phyloP scores from a whole-genome alignment of 2,888 invertebrate species.

The Lamproptera curius region DNA sequence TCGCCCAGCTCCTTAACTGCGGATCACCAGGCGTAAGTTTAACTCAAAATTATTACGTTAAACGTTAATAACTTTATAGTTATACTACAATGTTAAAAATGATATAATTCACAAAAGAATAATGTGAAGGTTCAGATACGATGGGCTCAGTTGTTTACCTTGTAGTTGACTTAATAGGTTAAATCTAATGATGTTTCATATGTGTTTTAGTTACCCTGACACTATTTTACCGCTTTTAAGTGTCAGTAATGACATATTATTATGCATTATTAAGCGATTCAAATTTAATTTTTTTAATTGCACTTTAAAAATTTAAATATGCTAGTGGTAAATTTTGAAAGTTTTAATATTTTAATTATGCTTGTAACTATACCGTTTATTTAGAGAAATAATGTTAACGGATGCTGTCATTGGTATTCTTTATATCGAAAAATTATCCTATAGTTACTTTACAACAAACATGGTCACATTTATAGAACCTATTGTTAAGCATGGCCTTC shows the following conservation, averaged over 20 bases:
- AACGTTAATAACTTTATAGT: not conserved
- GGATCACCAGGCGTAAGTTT: slow-evolving; percentile 71
- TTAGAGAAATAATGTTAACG: too few relatives aligned
- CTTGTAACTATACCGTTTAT: too few relatives aligned
- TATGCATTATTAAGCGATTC: not conserved
- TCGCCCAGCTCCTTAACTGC: slow-evolving; percentile 76
- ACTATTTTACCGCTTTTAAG: slow-evolving; percentile 2
- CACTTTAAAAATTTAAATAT: too few relatives aligned
- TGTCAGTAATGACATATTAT: not conserved
- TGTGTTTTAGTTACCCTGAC: slow-evolving; percentile 16
- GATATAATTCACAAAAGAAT: slow-evolving; percentile 4
- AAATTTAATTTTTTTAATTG: not conserved
- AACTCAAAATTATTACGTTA: not conserved
- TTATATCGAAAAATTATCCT: too few relatives aligned
- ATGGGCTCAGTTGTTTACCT: slow-evolving; percentile 18
- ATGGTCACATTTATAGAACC: too few relatives aligned
- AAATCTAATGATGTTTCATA: slow-evolving; percentile 1
- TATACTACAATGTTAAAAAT: not conserved
- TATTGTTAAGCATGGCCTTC: not conserved
- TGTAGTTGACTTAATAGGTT: slow-evolving; percentile 13
- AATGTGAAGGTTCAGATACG: slow-evolving; percentile 8
- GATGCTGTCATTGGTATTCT: too few relatives aligned
- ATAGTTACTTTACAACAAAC: too few relatives aligned
- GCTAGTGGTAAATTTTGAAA: too few relatives aligned
- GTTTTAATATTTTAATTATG: too few relatives aligned